These are phyloP conservation scores for Urocyon cinereoargenteus DNA, from an alignment of 2,797 vertebrate species.

Conservation along the genomic window DNA sequence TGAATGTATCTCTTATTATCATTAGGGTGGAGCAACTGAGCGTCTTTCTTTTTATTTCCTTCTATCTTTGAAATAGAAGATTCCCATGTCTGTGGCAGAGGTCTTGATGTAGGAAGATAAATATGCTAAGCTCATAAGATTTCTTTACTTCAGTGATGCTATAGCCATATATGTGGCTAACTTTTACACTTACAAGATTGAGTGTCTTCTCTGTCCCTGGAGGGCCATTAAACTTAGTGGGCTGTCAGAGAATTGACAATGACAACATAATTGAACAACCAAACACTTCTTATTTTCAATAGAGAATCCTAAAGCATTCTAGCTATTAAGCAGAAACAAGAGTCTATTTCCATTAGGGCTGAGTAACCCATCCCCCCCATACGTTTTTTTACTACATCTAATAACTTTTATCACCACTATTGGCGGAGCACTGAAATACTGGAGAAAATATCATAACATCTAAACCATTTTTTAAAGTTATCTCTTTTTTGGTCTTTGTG, in stretches of 20 bases:
- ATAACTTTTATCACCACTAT: neutral
- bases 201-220: neutral
- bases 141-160: neutral
- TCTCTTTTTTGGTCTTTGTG: neutral
- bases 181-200: neutral
- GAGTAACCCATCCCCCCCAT: neutral
- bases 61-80: slow-evolving; percentile 38
- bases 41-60: neutral
- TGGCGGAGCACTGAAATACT: neutral
- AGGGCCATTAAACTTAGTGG: slow-evolving; percentile 14
- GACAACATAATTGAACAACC: slow-evolving; percentile 45
- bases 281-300: slow-evolving; percentile 54
- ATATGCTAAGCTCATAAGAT: neutral
- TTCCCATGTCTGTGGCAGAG: neutral
- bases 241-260: slow-evolving; percentile 45
- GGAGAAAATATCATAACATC: neutral
- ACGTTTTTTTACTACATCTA: neutral
- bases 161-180: neutral
- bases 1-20: too few species aligned
- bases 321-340: slow-evolving; percentile 21
- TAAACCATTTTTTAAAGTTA: neutral
- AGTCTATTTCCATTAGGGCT: slow-evolving; percentile 35
- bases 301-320: slow-evolving; percentile 29
- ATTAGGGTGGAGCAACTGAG: neutral
- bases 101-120: neutral